phyloP scores from a whole-genome alignment of 2,797 vertebrate species.

The Corythornis leucogaster region DNA sequence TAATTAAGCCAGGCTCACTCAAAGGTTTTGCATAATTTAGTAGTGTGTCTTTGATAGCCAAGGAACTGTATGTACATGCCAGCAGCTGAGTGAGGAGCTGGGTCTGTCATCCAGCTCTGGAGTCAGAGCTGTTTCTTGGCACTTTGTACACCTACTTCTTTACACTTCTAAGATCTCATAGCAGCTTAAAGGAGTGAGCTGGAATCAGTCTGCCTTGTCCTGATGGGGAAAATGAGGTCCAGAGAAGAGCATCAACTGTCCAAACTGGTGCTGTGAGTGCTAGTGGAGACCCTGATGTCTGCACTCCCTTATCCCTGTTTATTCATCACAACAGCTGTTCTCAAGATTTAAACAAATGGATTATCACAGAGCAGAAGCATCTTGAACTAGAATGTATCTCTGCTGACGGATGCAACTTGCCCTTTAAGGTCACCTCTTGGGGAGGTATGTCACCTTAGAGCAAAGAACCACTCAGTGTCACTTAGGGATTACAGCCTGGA shows the following conservation, averaged over 20 bases:
- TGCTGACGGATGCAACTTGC: neutral
- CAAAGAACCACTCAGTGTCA: neutral
- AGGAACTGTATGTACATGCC: neutral
- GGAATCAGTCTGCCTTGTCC: neutral
- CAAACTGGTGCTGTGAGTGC: neutral
- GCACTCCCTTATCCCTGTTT: neutral
- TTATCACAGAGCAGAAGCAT: neutral
- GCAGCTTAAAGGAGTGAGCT: neutral
- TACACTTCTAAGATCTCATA: neutral
- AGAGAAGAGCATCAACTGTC: neutral
- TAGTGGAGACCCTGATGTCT: neutral
- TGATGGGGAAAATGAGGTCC: neutral
- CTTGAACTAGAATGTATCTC: neutral
- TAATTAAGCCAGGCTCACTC: conserved; percentile 88
- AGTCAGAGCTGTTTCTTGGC: neutral
- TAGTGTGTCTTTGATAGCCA: conserved; percentile 58
- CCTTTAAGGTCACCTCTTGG: neutral
- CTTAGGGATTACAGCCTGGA: neutral
- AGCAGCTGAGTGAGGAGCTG: neutral
- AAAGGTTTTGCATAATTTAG: conserved; percentile 90
- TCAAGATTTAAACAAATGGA: neutral
- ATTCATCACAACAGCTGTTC: neutral
- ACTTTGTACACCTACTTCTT: neutral
- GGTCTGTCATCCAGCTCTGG: neutral
- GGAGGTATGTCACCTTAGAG: neutral